Base-by-base conservation (phyloP, 2,113 vertebrate genomes). In the Prunella fulvescens region DNA sequence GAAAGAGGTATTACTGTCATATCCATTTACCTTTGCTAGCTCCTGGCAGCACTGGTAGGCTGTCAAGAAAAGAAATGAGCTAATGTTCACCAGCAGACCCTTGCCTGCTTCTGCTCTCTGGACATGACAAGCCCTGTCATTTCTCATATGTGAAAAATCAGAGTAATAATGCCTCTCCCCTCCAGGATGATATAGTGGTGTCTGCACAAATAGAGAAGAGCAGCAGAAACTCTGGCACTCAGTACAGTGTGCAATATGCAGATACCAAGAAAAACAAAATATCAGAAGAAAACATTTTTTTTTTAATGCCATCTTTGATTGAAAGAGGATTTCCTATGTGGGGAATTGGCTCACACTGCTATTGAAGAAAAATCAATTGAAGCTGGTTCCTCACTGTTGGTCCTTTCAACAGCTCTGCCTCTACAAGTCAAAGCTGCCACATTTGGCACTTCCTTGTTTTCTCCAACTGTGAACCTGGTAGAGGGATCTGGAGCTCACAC, bases 121-220 rank as follows among this genome's bases (percentile, higher is more conserved):
- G 81, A 95, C 86, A 81, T 93, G 94, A 96, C 94, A 96, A 81
- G 81, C 20, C 60, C 81, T 96, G 94, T 88, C 88, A 93, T 91
- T 95, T 84, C 89, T 94, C 86, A 92, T 96, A 96, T 86, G 83
- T 5, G 14, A 95, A 92, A 96, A 88, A 88, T 92, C 39, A 12
- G 58, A 85, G 56, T 84, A 92, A 94, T 91, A 66, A 58, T 57
- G 57, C 66, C 54, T 88, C 80, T 92, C 20, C 61, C 61, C 87
- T 81, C 61, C 70, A 94, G 93, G 84, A 95, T 72, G 86, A 81
- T 86, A 87, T 37, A 81, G 74, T 10, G 26, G 37, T 54, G 42
- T 81, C 81, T 86, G 69, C 82, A 86, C 20, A 90, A 73, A 91
- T 6, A 62, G 39, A 77, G 79, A 85, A 61, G 50, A 80, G 35